Evolutionary conservation across 2,113 vertebrate genomes (phyloP), one percentile per base, ranked within the genome.

Genomic region (Lipophrys pholis): DNA sequence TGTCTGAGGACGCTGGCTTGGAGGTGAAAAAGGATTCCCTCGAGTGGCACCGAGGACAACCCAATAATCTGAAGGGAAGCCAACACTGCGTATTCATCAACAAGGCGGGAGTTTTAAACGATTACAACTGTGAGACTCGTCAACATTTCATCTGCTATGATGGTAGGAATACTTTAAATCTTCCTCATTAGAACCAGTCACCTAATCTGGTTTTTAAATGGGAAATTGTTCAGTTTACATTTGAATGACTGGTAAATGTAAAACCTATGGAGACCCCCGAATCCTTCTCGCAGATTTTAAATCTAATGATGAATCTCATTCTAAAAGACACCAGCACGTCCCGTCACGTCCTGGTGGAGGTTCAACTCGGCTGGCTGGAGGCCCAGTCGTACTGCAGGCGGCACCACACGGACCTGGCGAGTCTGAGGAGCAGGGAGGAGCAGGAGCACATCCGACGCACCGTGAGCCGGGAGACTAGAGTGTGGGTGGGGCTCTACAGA

Each of bases 121-220:
- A 66, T 30, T 0, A 0, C 0, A 1, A 7, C 9, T 45, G 16
- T 35, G 1, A 35, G 9, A 3, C 0, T 5, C 1, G 0, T 15
- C 10, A 30, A 4, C 5, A 8, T 55, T 67, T 48, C 10, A 2
- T 62, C 1, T 68, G 69, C 51, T 73, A 30, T 56, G 11, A 55
- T 14, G 50, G 62, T 60, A 49, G 11, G 42, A 50, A 38, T 21
- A n/a, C n/a, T n/a, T n/a, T n/a, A 52, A 40, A 38, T 42, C n/a
- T n/a, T n/a, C n/a, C n/a, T n/a, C n/a, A n/a, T n/a, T n/a, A n/a
- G 6, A 43, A 7, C 11, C n/a, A n/a, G n/a, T n/a, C n/a, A n/a
- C n/a, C n/a, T n/a, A n/a, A n/a, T n/a, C n/a, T n/a, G n/a, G n/a
- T n/a, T n/a, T n/a, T n/a, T n/a, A n/a, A n/a, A n/a, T n/a, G n/a